Base-by-base conservation (phyloP, 2,113 vertebrate species). In the Pseudonaja textilis region DNA sequence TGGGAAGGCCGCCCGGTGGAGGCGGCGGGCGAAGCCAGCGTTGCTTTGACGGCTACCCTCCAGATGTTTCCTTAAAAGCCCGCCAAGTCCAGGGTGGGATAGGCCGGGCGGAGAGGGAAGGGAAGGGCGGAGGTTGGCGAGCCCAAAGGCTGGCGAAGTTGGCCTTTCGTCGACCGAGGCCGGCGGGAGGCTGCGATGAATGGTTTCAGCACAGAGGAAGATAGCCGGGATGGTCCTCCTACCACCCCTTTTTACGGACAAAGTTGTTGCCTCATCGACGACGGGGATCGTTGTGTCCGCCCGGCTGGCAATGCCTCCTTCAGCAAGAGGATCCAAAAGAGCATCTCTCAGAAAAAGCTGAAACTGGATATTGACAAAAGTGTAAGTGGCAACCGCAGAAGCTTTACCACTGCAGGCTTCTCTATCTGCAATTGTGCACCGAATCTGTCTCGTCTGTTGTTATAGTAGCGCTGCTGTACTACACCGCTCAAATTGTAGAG, bases 331-430 rank as follows among this genome's bases (percentile, higher is more conserved):
- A 98, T 99, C 93, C 99, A 99, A 98, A 99, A 99, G 94, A 99
- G 99, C 97, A 99, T 99, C 89, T 98, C 98, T 1, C 98, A 99
- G 97, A 99, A 99, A 97, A 99, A 98, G 89, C 98, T 99, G 90
- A 98, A 98, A 91, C 98, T 99, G 96, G 99, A 99, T 97, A 99
- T 99, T 95, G 99, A 99, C 97, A 99, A 99, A 96, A 99, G 98
- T 69, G 99, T 99, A 95, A 99, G 99, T 98, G 14, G 47, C 52
- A 45, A 25, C 54, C 23, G 81, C 25, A 69, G 26, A 87, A 5
- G 25, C 29, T 7, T 9, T 50, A 12, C 26, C 8, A 23, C 5
- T 59, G 89, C 42, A 89, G 39, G 86, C 92, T 57, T 55, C 5
- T 22, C n/a, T 74, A 34, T 90, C 26, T 11, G 85, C 42, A 10